Percentiles rank a stretch among this genome's conserved stretches.
phyloP scores from a whole-genome alignment of 2,797 vertebrate species.

The Eptatretus atami region DNA sequence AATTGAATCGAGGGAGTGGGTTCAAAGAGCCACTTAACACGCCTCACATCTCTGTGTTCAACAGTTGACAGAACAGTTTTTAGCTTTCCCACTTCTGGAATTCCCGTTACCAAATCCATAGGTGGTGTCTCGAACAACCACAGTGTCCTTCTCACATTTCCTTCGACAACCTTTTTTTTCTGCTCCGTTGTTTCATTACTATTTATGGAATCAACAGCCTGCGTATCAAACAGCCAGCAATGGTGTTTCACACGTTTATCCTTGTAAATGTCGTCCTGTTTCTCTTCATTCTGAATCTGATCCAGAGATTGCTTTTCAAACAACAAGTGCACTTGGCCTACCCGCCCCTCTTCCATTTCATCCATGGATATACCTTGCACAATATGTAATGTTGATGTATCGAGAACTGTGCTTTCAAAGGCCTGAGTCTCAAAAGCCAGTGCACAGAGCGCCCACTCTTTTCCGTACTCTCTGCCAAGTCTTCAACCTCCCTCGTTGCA shows the following conservation, averaged over 20 bases:
- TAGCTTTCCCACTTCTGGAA: conserved; percentile 36
- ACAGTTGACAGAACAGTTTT: conserved; percentile 25
- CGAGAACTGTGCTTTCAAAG: conserved; percentile 41
- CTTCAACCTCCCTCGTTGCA: conserved; percentile 55
- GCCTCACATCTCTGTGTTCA: conserved; percentile 46
- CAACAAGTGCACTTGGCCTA: conserved; percentile 52
- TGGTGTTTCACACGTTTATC: conserved; percentile 36
- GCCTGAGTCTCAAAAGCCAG: conserved; percentile 68
- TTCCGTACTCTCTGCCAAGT: conserved; percentile 13
- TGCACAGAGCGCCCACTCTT: conserved; percentile 29
- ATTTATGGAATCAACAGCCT: conserved; percentile 27
- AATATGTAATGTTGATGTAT: conserved; percentile 32
- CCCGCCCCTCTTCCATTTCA: conserved; percentile 28
- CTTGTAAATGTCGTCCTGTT: conserved; percentile 19
- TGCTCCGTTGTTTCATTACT: conserved; percentile 17
- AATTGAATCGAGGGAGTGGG: conserved; percentile 43
- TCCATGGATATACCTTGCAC: conserved; percentile 65
- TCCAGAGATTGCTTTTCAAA: conserved; percentile 69
- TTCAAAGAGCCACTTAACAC: conserved; percentile 66
- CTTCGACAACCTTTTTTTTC: conserved; percentile 33
- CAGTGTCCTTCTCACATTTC: conserved; percentile 43
- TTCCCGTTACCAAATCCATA: conserved; percentile 28
- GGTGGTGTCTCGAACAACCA: conserved; percentile 72
- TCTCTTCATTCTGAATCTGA: conserved; percentile 31
- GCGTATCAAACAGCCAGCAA: conserved; percentile 35